A percentile compares a stretch with the other conserved stretches of the same genome.
These are phyloP conservation scores for Hozukius guyotensis DNA, from an alignment of 2,797 vertebrate genomes.

Conservation along the genomic window DNA sequence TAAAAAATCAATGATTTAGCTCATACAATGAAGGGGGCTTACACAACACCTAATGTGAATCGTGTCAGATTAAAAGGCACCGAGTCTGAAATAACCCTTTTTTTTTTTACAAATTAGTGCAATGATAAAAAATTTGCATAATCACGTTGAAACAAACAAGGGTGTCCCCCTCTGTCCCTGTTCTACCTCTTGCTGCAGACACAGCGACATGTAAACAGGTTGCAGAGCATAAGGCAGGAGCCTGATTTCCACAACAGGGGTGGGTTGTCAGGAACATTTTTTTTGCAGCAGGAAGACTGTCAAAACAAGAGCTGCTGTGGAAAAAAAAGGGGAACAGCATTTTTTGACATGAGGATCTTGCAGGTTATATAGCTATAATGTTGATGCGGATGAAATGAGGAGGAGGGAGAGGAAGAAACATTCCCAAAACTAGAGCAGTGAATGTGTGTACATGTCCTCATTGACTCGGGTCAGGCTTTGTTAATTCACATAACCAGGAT, in stretches of 20 bases:
- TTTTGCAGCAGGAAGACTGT: constrained; percentile 61
- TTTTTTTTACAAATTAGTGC: constrained; percentile 31
- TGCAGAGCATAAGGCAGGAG: constrained; percentile 68
- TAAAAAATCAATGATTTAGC: constrained; percentile 9
- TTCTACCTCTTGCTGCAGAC: constrained; percentile 59
- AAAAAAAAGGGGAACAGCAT: constrained; percentile 9
- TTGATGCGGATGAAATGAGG: not conserved
- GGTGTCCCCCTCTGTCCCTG: constrained; percentile 48
- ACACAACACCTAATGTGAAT: constrained; percentile 13
- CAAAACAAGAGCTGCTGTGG: constrained; percentile 51
- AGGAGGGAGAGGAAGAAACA: constrained; percentile 2
- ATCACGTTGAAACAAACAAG: constrained; percentile 57
- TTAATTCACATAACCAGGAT: constrained; percentile 71
- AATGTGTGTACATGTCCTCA: constrained; percentile 29
- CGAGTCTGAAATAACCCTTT: not conserved
- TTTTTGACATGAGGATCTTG: constrained; percentile 10
- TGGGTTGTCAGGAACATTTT: constrained; percentile 69
- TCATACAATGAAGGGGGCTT: constrained; percentile 18
- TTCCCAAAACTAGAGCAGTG: constrained; percentile 30
- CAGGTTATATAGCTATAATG: constrained; percentile 10
- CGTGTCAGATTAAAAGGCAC: constrained; percentile 18
- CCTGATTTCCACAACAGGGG: constrained; percentile 66
- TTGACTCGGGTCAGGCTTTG: constrained; percentile 61
- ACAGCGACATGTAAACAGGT: constrained; percentile 69
- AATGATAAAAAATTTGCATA: constrained; percentile 35